phyloP scores from a whole-genome alignment of 2,888 invertebrate genomes.

The Caenorhabditis sp. region DNA sequence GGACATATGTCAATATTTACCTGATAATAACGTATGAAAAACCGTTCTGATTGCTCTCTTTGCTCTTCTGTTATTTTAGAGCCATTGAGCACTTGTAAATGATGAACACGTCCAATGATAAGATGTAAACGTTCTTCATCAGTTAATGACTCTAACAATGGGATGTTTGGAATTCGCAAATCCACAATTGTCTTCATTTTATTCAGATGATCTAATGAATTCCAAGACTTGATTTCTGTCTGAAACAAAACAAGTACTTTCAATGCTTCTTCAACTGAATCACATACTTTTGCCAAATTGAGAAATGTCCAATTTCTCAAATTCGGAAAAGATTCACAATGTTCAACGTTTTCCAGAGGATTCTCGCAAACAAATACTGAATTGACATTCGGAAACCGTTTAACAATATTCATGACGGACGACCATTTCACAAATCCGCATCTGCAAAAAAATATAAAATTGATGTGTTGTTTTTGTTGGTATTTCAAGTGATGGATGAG shows the following conservation, averaged over 20 bases:
- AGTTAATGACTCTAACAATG: slow-evolving; percentile 72
- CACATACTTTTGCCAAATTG: slow-evolving; percentile 45
- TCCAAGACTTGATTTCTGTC: slow-evolving; percentile 51
- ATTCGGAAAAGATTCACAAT: slow-evolving; percentile 32
- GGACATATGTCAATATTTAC: slow-evolving; percentile 10
- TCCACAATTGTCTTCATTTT: slow-evolving; percentile 84
- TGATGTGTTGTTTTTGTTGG: neutral
- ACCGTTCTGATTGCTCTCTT: slow-evolving; percentile 72
- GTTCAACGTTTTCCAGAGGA: slow-evolving; percentile 55
- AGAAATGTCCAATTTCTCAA: slow-evolving; percentile 38
- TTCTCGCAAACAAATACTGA: slow-evolving; percentile 77
- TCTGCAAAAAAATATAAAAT: slow-evolving; percentile 32
- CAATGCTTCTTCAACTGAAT: too few relatives aligned
- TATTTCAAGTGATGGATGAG: neutral
- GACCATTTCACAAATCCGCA: slow-evolving; percentile 51
- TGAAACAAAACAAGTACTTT: slow-evolving; percentile 18
- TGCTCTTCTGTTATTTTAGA: slow-evolving; percentile 69
- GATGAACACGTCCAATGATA: slow-evolving; percentile 54
- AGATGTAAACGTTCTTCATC: slow-evolving; percentile 58
- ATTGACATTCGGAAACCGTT: slow-evolving; percentile 50
- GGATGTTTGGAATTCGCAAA: slow-evolving; percentile 82
- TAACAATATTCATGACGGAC: slow-evolving; percentile 46
- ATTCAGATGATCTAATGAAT: slow-evolving; percentile 84
- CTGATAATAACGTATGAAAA: slow-evolving; percentile 71
- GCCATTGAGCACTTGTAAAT: slow-evolving; percentile 71